Percentiles rank a stretch among this genome's conserved stretches.
Conservation (phyloP, 2,113 vertebrate genomes). For the Zapornia atra region DNA sequence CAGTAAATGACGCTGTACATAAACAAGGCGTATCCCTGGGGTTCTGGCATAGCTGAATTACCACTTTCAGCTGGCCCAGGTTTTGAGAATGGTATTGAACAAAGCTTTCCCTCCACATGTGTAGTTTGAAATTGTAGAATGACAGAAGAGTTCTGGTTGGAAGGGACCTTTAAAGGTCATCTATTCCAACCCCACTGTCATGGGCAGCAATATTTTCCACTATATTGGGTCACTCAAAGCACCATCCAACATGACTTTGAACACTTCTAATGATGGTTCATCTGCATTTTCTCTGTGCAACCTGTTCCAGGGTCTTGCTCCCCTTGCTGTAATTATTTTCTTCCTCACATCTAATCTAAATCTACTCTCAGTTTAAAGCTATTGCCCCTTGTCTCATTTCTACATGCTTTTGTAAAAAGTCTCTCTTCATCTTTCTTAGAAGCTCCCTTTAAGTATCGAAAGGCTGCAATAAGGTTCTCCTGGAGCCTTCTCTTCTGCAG, state of each 20-base stretch:
- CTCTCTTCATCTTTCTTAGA: not conserved
- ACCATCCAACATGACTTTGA: rapidly evolving
- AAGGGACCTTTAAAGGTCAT: not conserved
- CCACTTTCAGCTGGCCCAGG: not conserved
- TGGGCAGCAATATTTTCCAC: not conserved
- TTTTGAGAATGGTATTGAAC: not conserved
- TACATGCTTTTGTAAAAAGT: not conserved
- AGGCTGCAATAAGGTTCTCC: rapidly evolving
- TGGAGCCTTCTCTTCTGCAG: not conserved
- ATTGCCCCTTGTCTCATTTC: not conserved
- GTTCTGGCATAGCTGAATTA: rapidly evolving
- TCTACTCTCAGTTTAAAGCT: not conserved
- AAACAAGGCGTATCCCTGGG: not conserved
- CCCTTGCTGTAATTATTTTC: not conserved
- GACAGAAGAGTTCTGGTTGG: not conserved
- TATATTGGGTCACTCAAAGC: not conserved
- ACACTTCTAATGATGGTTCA: not conserved
- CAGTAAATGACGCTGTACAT: rapidly evolving
- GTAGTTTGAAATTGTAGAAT: not conserved
- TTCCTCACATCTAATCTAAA: not conserved
- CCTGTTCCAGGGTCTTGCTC: not conserved
- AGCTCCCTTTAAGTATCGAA: rapidly evolving
- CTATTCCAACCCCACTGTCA: rapidly evolving
- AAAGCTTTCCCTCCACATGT: not conserved
- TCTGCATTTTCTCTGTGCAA: not conserved